Evolutionary conservation across 2,797 vertebrate genomes (phyloP), one percentile per base, ranked within the genome.

Genomic region (Harpagifer antarcticus): DNA sequence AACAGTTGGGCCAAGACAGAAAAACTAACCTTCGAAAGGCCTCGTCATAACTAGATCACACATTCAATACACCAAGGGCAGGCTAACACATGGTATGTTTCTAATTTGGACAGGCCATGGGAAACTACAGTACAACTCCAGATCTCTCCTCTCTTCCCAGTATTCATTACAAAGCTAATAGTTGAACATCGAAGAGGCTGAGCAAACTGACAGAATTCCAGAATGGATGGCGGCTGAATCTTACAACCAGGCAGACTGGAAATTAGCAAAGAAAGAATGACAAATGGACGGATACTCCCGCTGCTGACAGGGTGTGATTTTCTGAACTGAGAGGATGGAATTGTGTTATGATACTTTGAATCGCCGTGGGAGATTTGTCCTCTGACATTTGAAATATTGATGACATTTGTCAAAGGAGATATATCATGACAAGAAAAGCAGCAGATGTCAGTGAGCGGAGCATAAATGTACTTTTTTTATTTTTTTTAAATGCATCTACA

Each of bases 91-190:
- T 9, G 12, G 61, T 16, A 6, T 72, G 73, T 65, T 77, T 70
- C 60, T 52, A 27, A 54, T 59, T 50, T 66, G 40, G 50, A 17
- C 44, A 13, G 65, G 16, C 55, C 63, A 84, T 72, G 63, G 70
- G 74, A 86, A 81, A 79, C 44, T 70, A 49, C 60, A 55, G 61
- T 2, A 31, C 16, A 45, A 19, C 66, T 64, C 72, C 27, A 62
- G 12, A 59, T n/a, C n/a, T 13, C 37, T 56, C 19, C 33, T 56
- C 52, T 14, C 9, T 15, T 54, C 48, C 44, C 15, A 43, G 3
- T 71, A 74, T 82, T 81, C 50, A 81, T 74, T 75, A 82, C 68
- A 84, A 78, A 85, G 72, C 65, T 60, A 78, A 81, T 55, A 78
- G 85, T 86, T 72, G 31, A 81, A 81, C 44, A 48, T 65, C 6